Conservation (phyloP, 2,113 vertebrate species). For the Xenopus laevis region DNA sequence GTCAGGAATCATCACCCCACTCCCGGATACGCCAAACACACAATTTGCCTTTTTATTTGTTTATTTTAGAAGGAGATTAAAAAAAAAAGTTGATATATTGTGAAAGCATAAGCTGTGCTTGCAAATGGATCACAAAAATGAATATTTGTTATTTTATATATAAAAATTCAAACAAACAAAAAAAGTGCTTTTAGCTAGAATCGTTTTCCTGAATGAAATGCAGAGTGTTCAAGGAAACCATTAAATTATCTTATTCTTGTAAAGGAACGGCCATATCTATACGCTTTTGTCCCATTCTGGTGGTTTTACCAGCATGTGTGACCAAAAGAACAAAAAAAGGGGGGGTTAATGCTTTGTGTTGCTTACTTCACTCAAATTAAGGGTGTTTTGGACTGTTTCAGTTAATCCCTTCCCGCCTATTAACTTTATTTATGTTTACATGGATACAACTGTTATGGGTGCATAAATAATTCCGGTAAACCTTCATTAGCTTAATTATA, state of each 20-base stretch:
- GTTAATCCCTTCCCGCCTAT: not conserved
- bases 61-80: conserved; percentile 2
- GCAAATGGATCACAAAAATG: conserved; percentile 65
- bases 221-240: conserved; percentile 8
- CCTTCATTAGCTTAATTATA: conserved; percentile 47
- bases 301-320: conserved; percentile 12
- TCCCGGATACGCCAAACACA: conserved; percentile 58
- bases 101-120: conserved; percentile 69
- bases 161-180: conserved; percentile 4
- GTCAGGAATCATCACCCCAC: conserved; percentile 57
- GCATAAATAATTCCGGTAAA: conserved; percentile 63
- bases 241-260: not conserved
- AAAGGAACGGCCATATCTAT: not conserved
- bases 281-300: conserved; percentile 1
- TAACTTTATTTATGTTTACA: conserved; percentile 65
- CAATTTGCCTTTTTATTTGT: conserved; percentile 55
- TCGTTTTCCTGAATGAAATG: conserved; percentile 44
- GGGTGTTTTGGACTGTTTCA: conserved; percentile 3
- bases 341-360: not conserved
- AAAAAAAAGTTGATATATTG: conserved; percentile 42
- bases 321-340: conserved; percentile 25
- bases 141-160: conserved; percentile 38
- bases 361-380: conserved; percentile 5
- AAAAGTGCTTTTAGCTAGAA: conserved; percentile 4
- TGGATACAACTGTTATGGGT: conserved; percentile 66